Evolutionary conservation across 2,113 vertebrate species (phyloP), one percentile per base, ranked within the genome.

Genomic region (Elephas maximus): DNA sequence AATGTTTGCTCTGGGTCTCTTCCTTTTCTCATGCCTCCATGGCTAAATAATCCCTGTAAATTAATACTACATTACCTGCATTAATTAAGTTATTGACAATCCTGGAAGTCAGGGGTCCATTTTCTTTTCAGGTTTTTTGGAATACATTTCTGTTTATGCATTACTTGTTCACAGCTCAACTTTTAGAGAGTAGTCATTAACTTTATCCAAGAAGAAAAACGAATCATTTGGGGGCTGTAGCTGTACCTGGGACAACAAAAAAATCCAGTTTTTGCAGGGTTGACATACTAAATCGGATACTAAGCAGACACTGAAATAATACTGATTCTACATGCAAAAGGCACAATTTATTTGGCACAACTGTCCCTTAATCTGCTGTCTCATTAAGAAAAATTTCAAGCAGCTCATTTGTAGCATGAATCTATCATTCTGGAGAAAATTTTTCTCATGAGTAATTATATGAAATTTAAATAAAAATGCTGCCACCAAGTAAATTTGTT

Each of bases 391-490:
- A 96, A 88, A 91, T 71, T 53, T 73, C 79, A 91, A 93, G 37
- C 51, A 74, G 33, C 87, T 97, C 90, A 90, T 96, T 90, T 96
- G 26, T 67, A 81, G 53, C 65, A 92, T 57, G n/a, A 84, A 93
- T 82, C 30, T 69, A 69, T 76, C 57, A 97, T 95, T 94, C 60
- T 82, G 53, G 53, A 94, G 67, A 93, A 95, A 91, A 85, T 48
- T 30, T 76, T 89, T 91, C 51, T 93, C 93, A 73, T 91, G n/a
- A 53, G 44, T 67, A 83, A 88, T 96, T 91, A 93, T 51, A 79
- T 14, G 79, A 91, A 95, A 90, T 90, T 84, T 91, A 96, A 93
- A 94, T 74, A 60, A 94, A 92, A 97, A 96, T 87, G 60, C 71
- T 78, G 37, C 33, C 63, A 91, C 26, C 62, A 78, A 96, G 71